These are phyloP conservation scores for Silurus lanzhouensis DNA, from an alignment of 2,797 vertebrate species.

Conservation along the genomic window DNA sequence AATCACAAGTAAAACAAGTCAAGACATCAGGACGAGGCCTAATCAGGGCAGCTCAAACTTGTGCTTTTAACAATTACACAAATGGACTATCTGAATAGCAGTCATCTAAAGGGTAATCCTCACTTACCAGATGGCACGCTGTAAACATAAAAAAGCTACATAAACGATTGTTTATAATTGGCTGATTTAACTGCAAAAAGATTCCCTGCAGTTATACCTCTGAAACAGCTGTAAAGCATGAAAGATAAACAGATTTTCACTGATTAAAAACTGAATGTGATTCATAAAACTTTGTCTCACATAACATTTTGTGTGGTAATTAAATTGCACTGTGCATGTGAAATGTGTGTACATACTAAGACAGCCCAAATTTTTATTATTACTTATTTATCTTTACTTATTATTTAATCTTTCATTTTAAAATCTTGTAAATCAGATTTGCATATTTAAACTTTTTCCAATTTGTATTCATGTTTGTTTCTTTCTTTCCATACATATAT, in stretches of 20 bases:
- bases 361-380: not conserved
- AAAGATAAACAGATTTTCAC: slow-evolving; percentile 1
- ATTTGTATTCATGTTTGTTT: not conserved
- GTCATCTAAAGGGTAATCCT: slow-evolving; percentile 60
- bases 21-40: slow-evolving; percentile 25
- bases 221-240: slow-evolving; percentile 10
- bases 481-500: not conserved
- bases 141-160: slow-evolving; percentile 23
- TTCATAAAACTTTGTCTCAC: not conserved
- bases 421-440: not conserved
- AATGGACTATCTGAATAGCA: slow-evolving; percentile 65
- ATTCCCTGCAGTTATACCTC: not conserved
- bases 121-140: slow-evolving; percentile 58
- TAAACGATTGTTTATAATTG: slow-evolving; percentile 31
- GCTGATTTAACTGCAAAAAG: not conserved
- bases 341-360: not conserved
- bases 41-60: slow-evolving; percentile 37
- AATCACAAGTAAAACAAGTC: slow-evolving; percentile 44
- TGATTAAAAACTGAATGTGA: not conserved
- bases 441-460: not conserved
- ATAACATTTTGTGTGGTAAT: not conserved
- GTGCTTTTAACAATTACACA: slow-evolving; percentile 45
- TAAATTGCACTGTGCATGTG: not conserved
- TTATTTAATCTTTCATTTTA: not conserved
- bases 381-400: not conserved